Conservation (phyloP, 2,888 invertebrate genomes). For the Calliopum simillimum region DNA sequence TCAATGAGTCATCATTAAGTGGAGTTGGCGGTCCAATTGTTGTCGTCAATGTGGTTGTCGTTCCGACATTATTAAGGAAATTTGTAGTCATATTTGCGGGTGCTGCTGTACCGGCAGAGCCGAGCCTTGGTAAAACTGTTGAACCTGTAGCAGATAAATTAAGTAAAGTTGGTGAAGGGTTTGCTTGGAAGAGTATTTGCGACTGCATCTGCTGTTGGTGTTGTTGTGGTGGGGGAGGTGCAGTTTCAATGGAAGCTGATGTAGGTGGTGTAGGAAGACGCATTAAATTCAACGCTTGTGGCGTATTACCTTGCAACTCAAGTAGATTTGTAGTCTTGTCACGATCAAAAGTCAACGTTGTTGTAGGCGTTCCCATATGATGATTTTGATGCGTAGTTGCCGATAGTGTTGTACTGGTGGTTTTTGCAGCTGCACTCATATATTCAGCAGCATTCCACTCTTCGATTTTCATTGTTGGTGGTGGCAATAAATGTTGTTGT, state of each 20-base stretch:
- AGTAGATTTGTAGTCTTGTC: constrained; percentile 41
- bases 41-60: constrained; percentile 30
- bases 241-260: constrained; percentile 59
- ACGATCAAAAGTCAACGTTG: constrained; percentile 14
- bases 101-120: constrained; percentile 42
- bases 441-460: constrained; percentile 69
- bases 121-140: constrained; percentile 37
- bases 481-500: constrained; percentile 49
- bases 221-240: constrained; percentile 40
- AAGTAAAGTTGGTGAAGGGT: constrained; percentile 47
- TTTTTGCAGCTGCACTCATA: constrained; percentile 52
- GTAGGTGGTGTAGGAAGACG: constrained; percentile 61
- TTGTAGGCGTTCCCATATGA: neutral
- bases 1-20: constrained; percentile 48
- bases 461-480: constrained; percentile 76
- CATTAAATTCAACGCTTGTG: constrained; percentile 60
- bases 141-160: constrained; percentile 46
- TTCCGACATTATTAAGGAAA: constrained; percentile 19
- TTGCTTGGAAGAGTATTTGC: constrained; percentile 53
- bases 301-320: constrained; percentile 46
- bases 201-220: constrained; percentile 45
- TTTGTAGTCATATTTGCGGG: constrained; percentile 45
- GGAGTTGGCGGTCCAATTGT: constrained; percentile 39
- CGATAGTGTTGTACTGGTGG: constrained; percentile 37
- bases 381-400: constrained; percentile 28